Conservation (phyloP, 2,797 vertebrate species). For the Cercopithecus neglectus region DNA sequence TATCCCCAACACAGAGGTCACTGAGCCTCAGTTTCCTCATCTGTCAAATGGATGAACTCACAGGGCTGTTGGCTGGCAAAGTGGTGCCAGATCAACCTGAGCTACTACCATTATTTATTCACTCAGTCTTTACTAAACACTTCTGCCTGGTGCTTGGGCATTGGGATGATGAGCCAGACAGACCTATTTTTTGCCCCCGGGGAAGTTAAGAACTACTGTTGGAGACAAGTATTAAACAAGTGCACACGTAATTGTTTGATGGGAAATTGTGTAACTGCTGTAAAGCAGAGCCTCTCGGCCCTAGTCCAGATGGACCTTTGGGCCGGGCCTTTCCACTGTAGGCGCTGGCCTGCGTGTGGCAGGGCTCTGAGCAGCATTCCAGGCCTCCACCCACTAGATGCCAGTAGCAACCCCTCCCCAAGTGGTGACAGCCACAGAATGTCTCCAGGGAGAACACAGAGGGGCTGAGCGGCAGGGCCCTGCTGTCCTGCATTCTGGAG, state of each 20-base stretch:
- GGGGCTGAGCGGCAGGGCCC: neutral
- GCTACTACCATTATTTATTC: neutral
- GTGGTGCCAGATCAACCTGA: neutral
- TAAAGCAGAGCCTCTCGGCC: neutral
- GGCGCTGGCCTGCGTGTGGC: neutral
- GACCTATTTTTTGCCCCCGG: neutral
- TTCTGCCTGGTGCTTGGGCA: neutral
- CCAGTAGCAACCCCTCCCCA: neutral
- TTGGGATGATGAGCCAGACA: neutral
- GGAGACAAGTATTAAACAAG: neutral
- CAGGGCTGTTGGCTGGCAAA: neutral
- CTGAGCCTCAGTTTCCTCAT: neutral
- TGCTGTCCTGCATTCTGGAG: neutral
- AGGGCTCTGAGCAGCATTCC: neutral
- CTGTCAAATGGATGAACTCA: neutral
- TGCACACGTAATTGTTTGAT: neutral
- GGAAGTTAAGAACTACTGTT: neutral
- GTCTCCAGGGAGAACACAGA: neutral
- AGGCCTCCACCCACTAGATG: neutral
- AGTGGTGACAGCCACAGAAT: neutral
- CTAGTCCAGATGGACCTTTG: rapidly evolving
- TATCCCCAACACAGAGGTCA: neutral
- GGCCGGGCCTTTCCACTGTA: neutral
- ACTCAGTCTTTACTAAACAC: neutral
- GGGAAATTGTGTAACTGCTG: neutral